These are phyloP conservation scores for Melanotaenia trifasciata DNA, from an alignment of 2,797 vertebrate species.

Conservation along the genomic window DNA sequence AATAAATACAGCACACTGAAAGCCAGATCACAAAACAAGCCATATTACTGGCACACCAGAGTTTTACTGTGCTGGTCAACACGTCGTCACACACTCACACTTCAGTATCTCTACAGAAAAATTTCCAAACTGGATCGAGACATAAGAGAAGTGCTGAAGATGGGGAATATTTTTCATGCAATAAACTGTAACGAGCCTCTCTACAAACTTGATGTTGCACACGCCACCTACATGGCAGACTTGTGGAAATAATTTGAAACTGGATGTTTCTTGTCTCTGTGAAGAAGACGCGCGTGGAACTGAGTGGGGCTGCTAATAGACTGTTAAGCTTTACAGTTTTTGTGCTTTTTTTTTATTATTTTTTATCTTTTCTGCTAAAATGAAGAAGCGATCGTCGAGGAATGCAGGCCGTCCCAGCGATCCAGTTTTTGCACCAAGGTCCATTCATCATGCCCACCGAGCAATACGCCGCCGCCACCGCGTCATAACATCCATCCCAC, in stretches of 20 bases:
- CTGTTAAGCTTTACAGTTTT: constrained; percentile 61
- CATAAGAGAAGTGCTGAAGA: constrained; percentile 33
- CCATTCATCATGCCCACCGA: constrained; percentile 26
- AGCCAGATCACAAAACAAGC: constrained; percentile 55
- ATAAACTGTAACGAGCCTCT: constrained; percentile 73
- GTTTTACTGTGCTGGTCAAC: constrained; percentile 26
- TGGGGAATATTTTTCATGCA: constrained; percentile 74
- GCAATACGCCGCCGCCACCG: constrained; percentile 48
- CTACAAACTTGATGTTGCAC: constrained; percentile 57
- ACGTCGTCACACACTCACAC: constrained; percentile 27
- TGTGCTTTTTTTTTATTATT: constrained; percentile 22
- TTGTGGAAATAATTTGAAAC: constrained; percentile 41
- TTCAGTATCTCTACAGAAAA: constrained; percentile 26
- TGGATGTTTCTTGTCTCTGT: constrained; percentile 33
- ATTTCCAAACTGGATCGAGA: constrained; percentile 31
- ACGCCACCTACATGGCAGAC: constrained; percentile 38
- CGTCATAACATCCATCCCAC: constrained; percentile 24
- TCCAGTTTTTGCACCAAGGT: constrained; percentile 50
- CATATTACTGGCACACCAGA: constrained; percentile 47
- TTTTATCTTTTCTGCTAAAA: constrained; percentile 36
- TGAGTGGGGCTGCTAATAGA: constrained; percentile 51
- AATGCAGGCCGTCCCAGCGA: constrained; percentile 68
- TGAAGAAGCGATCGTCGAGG: constrained; percentile 50
- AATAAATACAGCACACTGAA: constrained; percentile 27
- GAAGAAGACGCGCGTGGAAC: constrained; percentile 27